phyloP scores from a whole-genome alignment of 2,888 invertebrate genomes.

The Clunio marinus region DNA sequence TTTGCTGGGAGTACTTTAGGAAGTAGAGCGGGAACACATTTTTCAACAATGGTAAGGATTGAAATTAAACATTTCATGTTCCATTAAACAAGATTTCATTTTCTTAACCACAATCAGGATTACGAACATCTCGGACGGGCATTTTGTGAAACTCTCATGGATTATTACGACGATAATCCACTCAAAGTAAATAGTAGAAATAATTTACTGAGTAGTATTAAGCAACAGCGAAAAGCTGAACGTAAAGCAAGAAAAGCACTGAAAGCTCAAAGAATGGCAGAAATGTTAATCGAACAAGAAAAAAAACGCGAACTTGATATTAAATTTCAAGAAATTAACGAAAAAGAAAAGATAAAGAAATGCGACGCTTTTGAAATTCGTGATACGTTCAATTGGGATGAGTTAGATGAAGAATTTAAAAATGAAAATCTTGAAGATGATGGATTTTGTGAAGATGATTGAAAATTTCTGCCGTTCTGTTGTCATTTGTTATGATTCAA shows the following conservation, averaged over 20 bases:
- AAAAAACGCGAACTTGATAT: constrained; percentile 46
- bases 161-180: constrained; percentile 84
- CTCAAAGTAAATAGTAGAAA: constrained; percentile 60
- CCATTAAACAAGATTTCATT: background rate
- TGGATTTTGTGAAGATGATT: background rate
- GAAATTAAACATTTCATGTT: too few relatives aligned
- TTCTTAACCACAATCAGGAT: constrained; percentile 53
- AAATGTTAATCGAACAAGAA: constrained; percentile 51
- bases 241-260: constrained; percentile 50
- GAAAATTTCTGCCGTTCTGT: background rate
- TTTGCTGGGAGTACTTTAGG: constrained; percentile 86
- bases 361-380: background rate
- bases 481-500: background rate
- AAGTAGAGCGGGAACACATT: constrained; percentile 77
- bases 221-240: constrained; percentile 51
- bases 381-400: constrained; percentile 31
- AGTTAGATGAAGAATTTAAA: constrained; percentile 9
- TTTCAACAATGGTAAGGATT: constrained; percentile 57
- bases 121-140: constrained; percentile 79
- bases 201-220: constrained; percentile 47
- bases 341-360: constrained; percentile 13
- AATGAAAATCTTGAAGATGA: background rate
- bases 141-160: constrained; percentile 88
- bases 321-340: constrained; percentile 11
- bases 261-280: constrained; percentile 42